These are phyloP conservation scores for Acanthococcus lagerstroemiae DNA, from an alignment of 2,888 invertebrate species.

Conservation along the genomic window DNA sequence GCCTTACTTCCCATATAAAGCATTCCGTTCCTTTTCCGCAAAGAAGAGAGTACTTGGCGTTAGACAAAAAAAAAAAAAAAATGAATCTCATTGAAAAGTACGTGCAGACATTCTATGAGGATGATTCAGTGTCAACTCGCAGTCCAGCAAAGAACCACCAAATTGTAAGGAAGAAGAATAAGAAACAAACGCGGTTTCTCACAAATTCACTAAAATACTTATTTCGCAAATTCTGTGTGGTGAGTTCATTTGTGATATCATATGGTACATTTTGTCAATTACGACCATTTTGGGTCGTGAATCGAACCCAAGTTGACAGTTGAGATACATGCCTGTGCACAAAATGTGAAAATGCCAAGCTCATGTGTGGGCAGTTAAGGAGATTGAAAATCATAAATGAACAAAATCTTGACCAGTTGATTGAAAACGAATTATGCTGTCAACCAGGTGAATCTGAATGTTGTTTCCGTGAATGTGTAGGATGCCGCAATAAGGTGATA, in stretches of 20 bases:
- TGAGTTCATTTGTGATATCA: background rate
- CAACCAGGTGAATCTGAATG: background rate
- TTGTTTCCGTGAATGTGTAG: background rate
- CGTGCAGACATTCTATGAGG: background rate
- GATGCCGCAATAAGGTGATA: background rate
- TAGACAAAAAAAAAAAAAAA: background rate
- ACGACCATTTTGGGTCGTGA: constrained; percentile 33
- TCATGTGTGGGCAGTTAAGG: background rate
- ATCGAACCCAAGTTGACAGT: constrained; percentile 6
- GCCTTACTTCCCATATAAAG: background rate
- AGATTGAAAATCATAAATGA: background rate
- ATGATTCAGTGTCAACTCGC: background rate
- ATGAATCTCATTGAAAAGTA: background rate
- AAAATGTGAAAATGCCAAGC: background rate
- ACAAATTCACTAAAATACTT: constrained; percentile 2
- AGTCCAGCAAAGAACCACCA: constrained; percentile 2
- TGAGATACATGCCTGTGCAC: constrained; percentile 30
- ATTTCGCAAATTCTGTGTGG: background rate
- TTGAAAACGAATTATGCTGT: background rate
- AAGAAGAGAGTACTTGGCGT: background rate
- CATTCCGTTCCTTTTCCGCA: background rate
- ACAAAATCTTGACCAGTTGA: background rate
- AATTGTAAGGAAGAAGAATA: background rate
- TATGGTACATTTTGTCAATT: constrained; percentile 15
- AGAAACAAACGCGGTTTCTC: background rate